These are phyloP conservation scores for Rhabditoides inermis DNA, from an alignment of 2,888 invertebrate genomes.

Conservation along the genomic window DNA sequence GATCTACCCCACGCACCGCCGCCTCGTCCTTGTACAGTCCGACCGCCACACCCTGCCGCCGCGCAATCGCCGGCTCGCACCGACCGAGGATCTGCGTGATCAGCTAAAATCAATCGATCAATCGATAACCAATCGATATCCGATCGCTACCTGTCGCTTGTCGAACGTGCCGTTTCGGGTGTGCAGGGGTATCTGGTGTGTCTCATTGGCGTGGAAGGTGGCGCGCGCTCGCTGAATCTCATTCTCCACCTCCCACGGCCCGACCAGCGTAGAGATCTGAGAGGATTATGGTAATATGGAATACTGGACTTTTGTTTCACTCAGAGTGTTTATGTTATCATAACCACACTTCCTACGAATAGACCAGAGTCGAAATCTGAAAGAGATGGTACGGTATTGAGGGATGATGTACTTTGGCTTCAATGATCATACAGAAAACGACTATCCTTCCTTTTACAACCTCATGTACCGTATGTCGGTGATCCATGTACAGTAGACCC, in stretches of 20 bases:
- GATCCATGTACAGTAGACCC: too few relatives aligned
- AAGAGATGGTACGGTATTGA: too few relatives aligned
- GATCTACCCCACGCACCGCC: too few relatives aligned
- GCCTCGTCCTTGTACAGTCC: conserved; percentile 30
- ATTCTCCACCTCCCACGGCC: conserved; percentile 25
- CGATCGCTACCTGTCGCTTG: conserved; percentile 12
- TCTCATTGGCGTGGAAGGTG: conserved; percentile 31
- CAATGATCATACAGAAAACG: too few relatives aligned
- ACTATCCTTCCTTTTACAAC: too few relatives aligned
- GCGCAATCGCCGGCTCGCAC: conserved; percentile 29
- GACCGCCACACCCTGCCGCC: conserved; percentile 26
- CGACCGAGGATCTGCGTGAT: conserved; percentile 32
- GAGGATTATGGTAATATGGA: too few relatives aligned
- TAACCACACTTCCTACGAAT: too few relatives aligned
- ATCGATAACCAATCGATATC: background rate
- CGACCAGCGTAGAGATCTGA: conserved; percentile 23
- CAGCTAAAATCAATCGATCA: conserved; percentile 11
- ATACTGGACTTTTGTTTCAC: too few relatives aligned
- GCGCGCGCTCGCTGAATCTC: conserved; percentile 26
- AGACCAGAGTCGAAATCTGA: too few relatives aligned
- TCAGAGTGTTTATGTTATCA: too few relatives aligned
- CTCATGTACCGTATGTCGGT: too few relatives aligned
- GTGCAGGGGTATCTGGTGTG: conserved; percentile 32
- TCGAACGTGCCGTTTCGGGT: conserved; percentile 11
- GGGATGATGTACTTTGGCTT: too few relatives aligned